A percentile compares a stretch with the other conserved stretches of the same genome.
Evolutionary conservation across 2,888 invertebrate species (phyloP).

Genomic region (Drosophila melanosoma): DNA sequence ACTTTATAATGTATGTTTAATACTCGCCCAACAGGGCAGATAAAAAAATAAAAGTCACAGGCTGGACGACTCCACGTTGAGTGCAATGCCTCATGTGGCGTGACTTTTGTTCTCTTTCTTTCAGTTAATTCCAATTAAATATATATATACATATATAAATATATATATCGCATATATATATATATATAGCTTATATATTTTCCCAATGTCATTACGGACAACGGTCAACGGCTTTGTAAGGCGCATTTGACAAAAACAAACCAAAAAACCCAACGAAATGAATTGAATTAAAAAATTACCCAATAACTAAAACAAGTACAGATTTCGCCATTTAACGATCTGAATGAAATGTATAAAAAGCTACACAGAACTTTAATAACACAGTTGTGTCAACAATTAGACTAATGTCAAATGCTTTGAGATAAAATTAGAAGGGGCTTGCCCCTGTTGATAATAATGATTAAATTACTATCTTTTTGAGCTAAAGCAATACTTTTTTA

Average conservation of each 20-base stretch:
- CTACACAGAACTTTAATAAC: not conserved
- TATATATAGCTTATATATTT: constrained; percentile 28
- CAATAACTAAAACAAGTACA: constrained; percentile 40
- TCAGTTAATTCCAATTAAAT: constrained; percentile 48
- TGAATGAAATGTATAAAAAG: not conserved
- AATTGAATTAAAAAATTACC: constrained; percentile 17
- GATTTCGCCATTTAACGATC: not conserved
- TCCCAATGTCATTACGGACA: constrained; percentile 72
- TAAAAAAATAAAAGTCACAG: constrained; percentile 56
- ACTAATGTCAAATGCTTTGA: too few species aligned
- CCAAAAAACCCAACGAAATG: constrained; percentile 16
- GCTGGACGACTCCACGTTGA: constrained; percentile 48
- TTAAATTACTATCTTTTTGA: not conserved
- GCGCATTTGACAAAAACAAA: constrained; percentile 53
- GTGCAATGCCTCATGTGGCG: constrained; percentile 77
- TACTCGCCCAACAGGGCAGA: not conserved
- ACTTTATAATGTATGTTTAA: not conserved
- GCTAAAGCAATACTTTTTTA: not conserved
- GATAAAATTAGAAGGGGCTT: not conserved
- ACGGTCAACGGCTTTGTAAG: constrained; percentile 70
- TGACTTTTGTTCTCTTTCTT: constrained; percentile 82
- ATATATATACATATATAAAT: constrained; percentile 10
- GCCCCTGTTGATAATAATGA: not conserved
- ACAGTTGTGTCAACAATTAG: not conserved
- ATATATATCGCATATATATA: constrained; percentile 13